phyloP scores from a whole-genome alignment of 2,888 invertebrate species.

The Bugulina stolonifera region DNA sequence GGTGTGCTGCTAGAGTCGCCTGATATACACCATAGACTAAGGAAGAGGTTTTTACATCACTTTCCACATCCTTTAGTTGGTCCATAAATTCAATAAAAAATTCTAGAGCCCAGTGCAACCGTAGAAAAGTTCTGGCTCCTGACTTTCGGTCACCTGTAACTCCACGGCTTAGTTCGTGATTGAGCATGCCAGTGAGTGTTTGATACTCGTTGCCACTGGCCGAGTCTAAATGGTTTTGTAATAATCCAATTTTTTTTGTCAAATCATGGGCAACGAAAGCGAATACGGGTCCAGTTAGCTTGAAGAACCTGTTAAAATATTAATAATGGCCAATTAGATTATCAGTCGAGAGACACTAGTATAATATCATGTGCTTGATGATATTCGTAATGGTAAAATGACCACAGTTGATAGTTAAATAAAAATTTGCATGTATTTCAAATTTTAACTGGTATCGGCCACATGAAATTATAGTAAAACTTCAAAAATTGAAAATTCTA shows the following conservation, averaged over 20 bases:
- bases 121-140: conserved; percentile 5
- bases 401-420: no score
- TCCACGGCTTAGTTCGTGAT: background rate
- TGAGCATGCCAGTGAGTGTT: background rate
- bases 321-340: background rate
- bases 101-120: conserved; percentile 23
- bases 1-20: background rate
- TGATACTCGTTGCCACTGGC: background rate
- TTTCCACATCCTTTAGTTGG: background rate
- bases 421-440: no score
- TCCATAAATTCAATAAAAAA: conserved; percentile 25
- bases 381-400: no score
- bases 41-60: background rate
- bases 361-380: no score
- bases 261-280: conserved; percentile 15
- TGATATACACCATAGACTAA: background rate
- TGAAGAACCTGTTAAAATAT: conserved; percentile 11
- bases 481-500: no score
- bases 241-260: background rate
- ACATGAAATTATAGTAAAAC: no score
- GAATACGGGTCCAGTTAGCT: conserved; percentile 10
- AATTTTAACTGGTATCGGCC: no score
- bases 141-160: background rate
- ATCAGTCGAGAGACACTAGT: no score
- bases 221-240: background rate